phyloP scores from a whole-genome alignment of 2,113 vertebrate genomes.

The Tragelaphus buxtoni region DNA sequence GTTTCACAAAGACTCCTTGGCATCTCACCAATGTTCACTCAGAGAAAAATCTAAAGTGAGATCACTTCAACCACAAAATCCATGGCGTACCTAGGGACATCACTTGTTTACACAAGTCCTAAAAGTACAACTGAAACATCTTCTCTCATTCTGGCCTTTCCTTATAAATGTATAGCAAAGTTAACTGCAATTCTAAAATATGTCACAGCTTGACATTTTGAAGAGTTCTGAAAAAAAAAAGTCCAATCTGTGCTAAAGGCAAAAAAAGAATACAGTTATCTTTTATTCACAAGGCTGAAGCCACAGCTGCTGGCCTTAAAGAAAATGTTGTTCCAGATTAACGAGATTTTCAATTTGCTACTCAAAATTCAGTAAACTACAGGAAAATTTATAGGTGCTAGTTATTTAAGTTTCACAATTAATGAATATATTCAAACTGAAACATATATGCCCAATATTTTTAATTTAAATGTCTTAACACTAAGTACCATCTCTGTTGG shows the following conservation, averaged over 20 bases:
- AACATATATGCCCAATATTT: background rate
- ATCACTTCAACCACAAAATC: background rate
- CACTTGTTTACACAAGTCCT: background rate
- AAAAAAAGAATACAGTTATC: background rate
- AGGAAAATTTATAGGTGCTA: background rate
- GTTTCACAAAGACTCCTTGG: background rate
- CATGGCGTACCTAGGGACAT: background rate
- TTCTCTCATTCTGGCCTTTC: background rate
- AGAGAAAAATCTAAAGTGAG: slow-evolving; percentile 7
- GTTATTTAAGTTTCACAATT: background rate
- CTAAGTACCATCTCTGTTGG: background rate
- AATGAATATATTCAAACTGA: background rate
- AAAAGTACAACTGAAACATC: background rate
- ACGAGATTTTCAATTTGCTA: background rate
- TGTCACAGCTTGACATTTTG: background rate
- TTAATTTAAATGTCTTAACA: background rate
- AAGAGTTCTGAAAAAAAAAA: background rate
- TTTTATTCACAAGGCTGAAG: background rate
- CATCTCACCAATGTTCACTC: background rate
- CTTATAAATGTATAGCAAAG: background rate
- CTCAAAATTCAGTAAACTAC: background rate
- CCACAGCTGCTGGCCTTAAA: background rate
- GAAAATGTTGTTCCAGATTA: slow-evolving; percentile 18
- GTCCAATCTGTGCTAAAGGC: background rate
- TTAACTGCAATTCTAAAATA: background rate